Base-by-base conservation (phyloP, 30 jellyfish, hydroid and myxozoan species). In the Catostylus mosaicus region DNA sequence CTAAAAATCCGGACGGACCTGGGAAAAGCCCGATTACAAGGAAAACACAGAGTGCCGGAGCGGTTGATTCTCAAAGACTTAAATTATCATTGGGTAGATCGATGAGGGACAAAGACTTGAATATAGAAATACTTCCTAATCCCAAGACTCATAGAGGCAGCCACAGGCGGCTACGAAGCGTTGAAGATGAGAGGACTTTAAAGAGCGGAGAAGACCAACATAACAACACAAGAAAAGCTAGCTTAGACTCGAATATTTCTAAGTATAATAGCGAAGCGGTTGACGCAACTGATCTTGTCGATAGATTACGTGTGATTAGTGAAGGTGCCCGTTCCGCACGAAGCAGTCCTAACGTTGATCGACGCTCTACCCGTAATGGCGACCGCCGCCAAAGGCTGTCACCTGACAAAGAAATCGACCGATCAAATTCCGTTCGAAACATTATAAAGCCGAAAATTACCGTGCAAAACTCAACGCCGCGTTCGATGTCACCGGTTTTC, bases 1-100 rank as follows among this genome's bases (percentile, higher is more conserved):
- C 77, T 0, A 81, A 77, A 36, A 9, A 20, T 20, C 36, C 65
- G 0, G 75, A 30, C 26, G 51, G 51, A 27, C 12, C 86, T 1
- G 62, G 69, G 80, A 70, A 46, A 36, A 50, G 40, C 16, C 80
- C 85, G 37, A 47, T 57, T 10, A 29, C 92, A 20, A 45, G 90
- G 48, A 82, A 82, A 46, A 29, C 86, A 6, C 32, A 67, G 36
- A 69, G 92, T 40, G 73, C 92, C 16, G 92, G 92, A 30, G 73
- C 92, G 0, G 36, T 69, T 52, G 70, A 60, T 33, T 37, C 75
- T 12, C 73, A 56, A 0, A 71, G 73, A 33, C 65, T 74, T 35
- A 34, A 54, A 29, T 26, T 59, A 11, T 77, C 88, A 20, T 27
- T 71, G 3, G 62, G 72, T 45, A 70, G 30, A 2, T 66, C 83